phyloP scores from a whole-genome alignment of 2,888 invertebrate genomes.

The Plebejus melissa region DNA sequence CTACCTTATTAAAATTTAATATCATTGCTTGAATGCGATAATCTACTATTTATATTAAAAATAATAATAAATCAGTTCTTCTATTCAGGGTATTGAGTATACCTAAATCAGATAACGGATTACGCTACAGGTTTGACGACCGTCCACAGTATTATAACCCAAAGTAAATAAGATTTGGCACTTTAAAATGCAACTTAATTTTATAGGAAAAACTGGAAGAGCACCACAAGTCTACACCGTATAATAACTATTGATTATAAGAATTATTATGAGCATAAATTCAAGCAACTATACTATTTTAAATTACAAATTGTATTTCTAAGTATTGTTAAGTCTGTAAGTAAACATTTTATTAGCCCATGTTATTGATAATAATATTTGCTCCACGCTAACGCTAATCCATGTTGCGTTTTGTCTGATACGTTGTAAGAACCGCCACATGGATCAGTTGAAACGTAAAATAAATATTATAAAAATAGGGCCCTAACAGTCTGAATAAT shows the following conservation, averaged over 20 bases:
- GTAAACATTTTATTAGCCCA: background rate
- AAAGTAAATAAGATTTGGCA: slow-evolving; percentile 29
- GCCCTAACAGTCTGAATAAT: background rate
- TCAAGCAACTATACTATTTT: background rate
- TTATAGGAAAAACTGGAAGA: slow-evolving; percentile 24
- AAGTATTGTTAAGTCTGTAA: background rate
- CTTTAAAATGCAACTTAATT: slow-evolving; percentile 22
- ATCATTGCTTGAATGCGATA: background rate
- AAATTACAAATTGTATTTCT: slow-evolving; percentile 6
- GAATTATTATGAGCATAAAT: slow-evolving; percentile 12
- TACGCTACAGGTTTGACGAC: background rate
- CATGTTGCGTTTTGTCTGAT: background rate
- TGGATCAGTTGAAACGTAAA: background rate
- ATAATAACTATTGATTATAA: slow-evolving; percentile 18
- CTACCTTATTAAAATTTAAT: background rate
- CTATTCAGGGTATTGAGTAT: background rate
- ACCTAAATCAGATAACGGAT: background rate
- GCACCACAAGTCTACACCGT: slow-evolving; percentile 26
- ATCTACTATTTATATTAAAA: background rate
- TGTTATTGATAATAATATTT: background rate
- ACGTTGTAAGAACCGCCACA: background rate
- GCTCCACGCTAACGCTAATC: background rate
- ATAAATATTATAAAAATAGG: background rate
- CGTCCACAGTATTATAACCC: background rate
- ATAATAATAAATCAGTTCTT: background rate